A percentile compares a stretch with the other conserved stretches of the same genome.
These are phyloP conservation scores for Batillaria attramentaria DNA, from an alignment of 1,140 invertebrate genomes.

Conservation along the genomic window DNA sequence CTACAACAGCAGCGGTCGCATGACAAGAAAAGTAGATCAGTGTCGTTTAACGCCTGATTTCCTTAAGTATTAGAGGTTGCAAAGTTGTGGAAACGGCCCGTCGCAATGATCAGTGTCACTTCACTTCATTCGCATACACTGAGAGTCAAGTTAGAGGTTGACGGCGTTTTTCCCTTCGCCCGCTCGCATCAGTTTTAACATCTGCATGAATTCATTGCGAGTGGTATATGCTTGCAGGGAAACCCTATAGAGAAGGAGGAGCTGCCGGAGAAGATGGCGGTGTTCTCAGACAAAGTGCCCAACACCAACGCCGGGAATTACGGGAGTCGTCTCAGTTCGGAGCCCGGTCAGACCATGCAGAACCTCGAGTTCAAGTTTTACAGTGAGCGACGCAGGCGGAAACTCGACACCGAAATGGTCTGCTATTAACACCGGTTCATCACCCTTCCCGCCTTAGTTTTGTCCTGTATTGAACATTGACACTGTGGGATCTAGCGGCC, in stretches of 20 bases:
- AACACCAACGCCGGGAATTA: constrained; percentile 70
- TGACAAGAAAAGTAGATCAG: too few species aligned
- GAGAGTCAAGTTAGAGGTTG: too few species aligned
- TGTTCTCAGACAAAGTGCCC: constrained; percentile 66
- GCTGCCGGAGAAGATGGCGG: constrained; percentile 56
- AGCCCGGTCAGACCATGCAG: constrained; percentile 58
- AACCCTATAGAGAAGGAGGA: constrained; percentile 55
- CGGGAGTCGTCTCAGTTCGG: constrained; percentile 59
- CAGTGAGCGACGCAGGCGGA: constrained; percentile 56
- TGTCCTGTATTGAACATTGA: too few species aligned
- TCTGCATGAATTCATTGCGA: neutral
- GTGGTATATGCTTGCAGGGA: constrained; percentile 53
- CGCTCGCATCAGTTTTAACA: neutral
- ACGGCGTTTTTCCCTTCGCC: neutral
- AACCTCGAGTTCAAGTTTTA: constrained; percentile 66
- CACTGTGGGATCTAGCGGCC: too few species aligned
- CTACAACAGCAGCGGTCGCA: too few species aligned
- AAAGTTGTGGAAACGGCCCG: too few species aligned
- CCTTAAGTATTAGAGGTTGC: too few species aligned
- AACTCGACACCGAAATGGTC: constrained; percentile 64
- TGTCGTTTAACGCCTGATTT: too few species aligned
- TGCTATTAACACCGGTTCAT: constrained; percentile 58
- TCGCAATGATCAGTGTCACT: neutral
- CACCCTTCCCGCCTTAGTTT: neutral
- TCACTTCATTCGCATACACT: too few species aligned